A percentile compares a stretch with the other conserved stretches of the same genome.
These are phyloP conservation scores for Nyleta sp. DNA, from an alignment of 2,888 invertebrate species.

Conservation along the genomic window DNA sequence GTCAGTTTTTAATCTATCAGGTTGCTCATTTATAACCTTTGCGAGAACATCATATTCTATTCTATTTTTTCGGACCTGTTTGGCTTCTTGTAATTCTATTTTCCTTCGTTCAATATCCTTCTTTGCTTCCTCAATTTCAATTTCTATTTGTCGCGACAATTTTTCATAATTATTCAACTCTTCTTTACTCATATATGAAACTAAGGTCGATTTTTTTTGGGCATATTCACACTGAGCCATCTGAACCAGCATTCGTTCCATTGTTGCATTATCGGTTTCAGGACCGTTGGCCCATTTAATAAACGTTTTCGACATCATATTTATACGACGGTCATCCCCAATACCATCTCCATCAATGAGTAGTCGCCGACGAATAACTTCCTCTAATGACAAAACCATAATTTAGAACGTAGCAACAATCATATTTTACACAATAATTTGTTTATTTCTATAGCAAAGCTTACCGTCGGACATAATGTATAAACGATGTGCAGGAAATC, in stretches of 20 bases:
- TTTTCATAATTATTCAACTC: slow-evolving; percentile 92
- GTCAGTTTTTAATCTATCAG: slow-evolving; percentile 92
- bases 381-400: too few relatives aligned
- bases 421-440: too few relatives aligned
- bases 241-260: slow-evolving; percentile 92
- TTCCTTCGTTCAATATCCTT: slow-evolving; percentile 92
- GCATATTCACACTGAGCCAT: slow-evolving; percentile 95
- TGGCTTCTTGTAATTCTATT: slow-evolving; percentile 90
- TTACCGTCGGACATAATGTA: too few relatives aligned
- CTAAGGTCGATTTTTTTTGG: slow-evolving; percentile 91
- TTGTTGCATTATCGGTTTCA: slow-evolving; percentile 84
- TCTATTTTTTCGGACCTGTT: slow-evolving; percentile 93
- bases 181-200: slow-evolving; percentile 91
- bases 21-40: slow-evolving; percentile 94
- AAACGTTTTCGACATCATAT: slow-evolving; percentile 91
- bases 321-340: slow-evolving; percentile 96
- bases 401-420: too few relatives aligned
- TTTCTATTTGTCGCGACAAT: slow-evolving; percentile 90
- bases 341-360: slow-evolving; percentile 98
- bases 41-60: slow-evolving; percentile 97
- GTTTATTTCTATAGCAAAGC: too few relatives aligned
- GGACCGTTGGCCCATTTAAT: slow-evolving; percentile 90
- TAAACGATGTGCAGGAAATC: too few relatives aligned
- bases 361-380: slow-evolving; percentile 94
- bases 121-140: slow-evolving; percentile 91